A percentile compares a stretch with the other conserved stretches of the same genome.
phyloP scores from a whole-genome alignment of 2,888 invertebrate genomes.

The Bugula neritina region DNA sequence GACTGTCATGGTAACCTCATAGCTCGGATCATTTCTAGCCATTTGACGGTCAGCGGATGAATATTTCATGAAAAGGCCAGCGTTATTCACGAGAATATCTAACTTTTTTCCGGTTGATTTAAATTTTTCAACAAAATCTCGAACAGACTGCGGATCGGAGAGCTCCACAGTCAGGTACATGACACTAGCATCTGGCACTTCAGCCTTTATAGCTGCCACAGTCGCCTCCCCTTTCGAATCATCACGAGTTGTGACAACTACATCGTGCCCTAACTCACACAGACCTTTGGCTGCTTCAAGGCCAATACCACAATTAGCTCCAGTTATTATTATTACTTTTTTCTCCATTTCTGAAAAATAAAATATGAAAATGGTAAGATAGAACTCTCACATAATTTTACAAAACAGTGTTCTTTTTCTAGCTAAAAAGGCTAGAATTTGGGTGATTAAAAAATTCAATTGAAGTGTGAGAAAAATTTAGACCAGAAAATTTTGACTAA shows the following conservation, averaged over 20 bases:
- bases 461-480: too few species aligned
- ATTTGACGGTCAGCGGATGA: background rate
- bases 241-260: background rate
- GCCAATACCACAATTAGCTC: conserved; percentile 21
- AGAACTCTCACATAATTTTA: too few species aligned
- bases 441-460: too few species aligned
- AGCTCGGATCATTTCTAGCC: background rate
- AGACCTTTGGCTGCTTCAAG: background rate
- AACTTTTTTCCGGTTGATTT: background rate
- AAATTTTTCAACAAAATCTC: conserved; percentile 17
- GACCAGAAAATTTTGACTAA: too few species aligned
- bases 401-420: too few species aligned
- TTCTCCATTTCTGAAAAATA: background rate
- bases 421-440: too few species aligned
- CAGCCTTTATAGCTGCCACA: background rate
- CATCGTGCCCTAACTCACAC: background rate
- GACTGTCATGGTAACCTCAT: conserved; percentile 9
- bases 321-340: conserved; percentile 22
- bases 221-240: conserved; percentile 14
- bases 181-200: background rate
- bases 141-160: conserved; percentile 9
- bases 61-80: background rate
- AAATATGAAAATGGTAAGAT: background rate
- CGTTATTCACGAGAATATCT: conserved; percentile 18
- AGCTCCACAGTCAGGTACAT: background rate